phyloP scores from a whole-genome alignment of 2,888 invertebrate species.

The Germaria angustata region DNA sequence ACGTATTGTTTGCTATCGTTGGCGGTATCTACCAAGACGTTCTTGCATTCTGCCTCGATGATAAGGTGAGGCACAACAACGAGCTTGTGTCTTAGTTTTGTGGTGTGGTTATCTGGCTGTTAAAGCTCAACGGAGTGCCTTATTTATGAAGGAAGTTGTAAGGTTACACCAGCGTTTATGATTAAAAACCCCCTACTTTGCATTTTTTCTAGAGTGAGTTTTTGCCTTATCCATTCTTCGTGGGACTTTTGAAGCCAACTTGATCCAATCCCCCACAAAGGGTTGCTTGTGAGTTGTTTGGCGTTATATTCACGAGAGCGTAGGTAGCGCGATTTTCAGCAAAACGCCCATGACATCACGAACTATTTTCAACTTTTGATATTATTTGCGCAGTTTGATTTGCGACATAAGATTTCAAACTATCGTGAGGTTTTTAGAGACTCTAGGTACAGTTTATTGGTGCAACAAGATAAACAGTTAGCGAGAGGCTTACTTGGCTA shows the following conservation, averaged over 20 bases:
- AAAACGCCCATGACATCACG: slow-evolving; percentile 56
- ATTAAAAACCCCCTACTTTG: no score
- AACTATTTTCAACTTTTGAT: background rate
- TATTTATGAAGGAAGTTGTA: no score
- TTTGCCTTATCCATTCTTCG: slow-evolving; percentile 37
- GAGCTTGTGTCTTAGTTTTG: no score
- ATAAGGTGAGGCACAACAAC: no score
- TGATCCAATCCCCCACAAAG: slow-evolving; percentile 58
- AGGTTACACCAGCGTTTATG: no score
- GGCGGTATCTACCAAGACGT: no score
- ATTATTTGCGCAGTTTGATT: background rate
- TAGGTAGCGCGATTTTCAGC: slow-evolving; percentile 49
- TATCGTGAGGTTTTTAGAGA: background rate
- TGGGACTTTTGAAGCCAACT: slow-evolving; percentile 14
- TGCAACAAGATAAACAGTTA: background rate
- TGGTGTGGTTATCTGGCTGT: no score
- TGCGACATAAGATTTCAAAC: background rate
- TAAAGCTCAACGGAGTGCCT: no score
- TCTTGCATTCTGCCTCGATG: no score
- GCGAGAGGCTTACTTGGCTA: slow-evolving; percentile 45
- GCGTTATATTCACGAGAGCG: slow-evolving; percentile 46
- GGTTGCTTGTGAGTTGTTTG: slow-evolving; percentile 3
- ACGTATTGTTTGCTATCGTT: no score
- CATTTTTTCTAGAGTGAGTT: no score
- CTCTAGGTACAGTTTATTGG: no score